Evolutionary conservation across 2,797 vertebrate species (phyloP).

Genomic region (Meda fulgida): DNA sequence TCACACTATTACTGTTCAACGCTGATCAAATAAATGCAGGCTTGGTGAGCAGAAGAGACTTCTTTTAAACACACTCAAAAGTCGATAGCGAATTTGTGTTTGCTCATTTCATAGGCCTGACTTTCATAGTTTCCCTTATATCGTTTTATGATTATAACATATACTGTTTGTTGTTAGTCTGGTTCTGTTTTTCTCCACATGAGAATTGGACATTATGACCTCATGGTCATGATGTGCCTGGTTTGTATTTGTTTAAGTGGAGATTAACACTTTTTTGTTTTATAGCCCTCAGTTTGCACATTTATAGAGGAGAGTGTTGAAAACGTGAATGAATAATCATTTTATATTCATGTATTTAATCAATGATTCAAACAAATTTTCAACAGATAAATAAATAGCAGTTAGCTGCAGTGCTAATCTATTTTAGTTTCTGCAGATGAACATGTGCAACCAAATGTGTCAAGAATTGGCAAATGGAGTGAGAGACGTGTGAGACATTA

Average conservation of each 20-base stretch:
- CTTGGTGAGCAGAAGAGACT: background rate
- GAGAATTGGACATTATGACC: background rate
- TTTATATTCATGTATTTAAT: background rate
- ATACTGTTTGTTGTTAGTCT: background rate
- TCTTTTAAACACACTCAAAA: background rate
- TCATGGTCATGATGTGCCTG: background rate
- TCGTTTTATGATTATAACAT: background rate
- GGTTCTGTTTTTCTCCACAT: background rate
- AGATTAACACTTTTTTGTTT: background rate
- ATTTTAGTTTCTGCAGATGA: background rate
- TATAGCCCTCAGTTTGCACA: background rate
- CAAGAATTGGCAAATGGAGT: conserved; percentile 17
- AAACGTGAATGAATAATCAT: background rate
- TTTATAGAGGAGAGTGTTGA: background rate
- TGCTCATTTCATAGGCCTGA: background rate
- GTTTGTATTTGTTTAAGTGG: background rate
- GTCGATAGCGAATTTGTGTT: background rate
- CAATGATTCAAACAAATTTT: background rate
- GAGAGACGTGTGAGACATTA: background rate
- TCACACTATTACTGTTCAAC: background rate
- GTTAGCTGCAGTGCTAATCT: background rate
- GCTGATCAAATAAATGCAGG: background rate
- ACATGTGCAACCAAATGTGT: conserved; percentile 21
- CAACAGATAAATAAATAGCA: background rate
- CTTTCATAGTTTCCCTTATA: background rate